phyloP scores from a whole-genome alignment of 2,113 vertebrate species.

The Gallinago paraguaiae region DNA sequence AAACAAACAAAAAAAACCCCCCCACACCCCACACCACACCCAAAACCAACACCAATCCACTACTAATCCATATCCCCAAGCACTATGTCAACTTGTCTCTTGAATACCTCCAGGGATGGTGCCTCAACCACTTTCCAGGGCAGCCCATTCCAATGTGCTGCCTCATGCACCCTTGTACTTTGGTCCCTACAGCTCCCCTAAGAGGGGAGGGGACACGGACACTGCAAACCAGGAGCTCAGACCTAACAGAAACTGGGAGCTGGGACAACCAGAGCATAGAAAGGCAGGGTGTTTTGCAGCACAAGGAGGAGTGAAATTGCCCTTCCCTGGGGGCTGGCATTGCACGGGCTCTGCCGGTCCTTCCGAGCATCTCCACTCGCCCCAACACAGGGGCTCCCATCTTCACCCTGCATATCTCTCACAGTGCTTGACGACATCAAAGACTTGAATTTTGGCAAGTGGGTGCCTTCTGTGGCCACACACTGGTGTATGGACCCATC shows the following conservation, averaged over 20 bases:
- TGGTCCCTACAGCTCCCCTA: accelerated
- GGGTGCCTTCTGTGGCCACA: neutral
- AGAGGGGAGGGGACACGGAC: neutral
- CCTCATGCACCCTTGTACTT: neutral
- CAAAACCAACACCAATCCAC: too few species aligned
- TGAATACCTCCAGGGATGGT: too few species aligned
- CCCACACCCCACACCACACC: too few species aligned
- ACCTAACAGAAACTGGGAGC: neutral
- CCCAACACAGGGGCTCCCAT: neutral
- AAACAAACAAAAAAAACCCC: too few species aligned
- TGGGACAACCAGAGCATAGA: neutral
- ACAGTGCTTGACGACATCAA: neutral
- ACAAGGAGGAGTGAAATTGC: neutral
- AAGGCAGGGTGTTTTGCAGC: neutral
- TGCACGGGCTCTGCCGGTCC: neutral
- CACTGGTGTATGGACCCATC: neutral
- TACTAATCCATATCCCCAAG: too few species aligned
- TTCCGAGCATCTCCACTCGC: neutral
- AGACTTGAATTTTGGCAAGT: neutral
- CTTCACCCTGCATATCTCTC: neutral
- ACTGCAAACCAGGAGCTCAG: neutral
- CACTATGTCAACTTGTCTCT: too few species aligned
- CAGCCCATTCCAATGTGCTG: neutral
- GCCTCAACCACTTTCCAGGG: too few species aligned
- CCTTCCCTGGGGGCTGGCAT: neutral